phyloP scores from a whole-genome alignment of 2,888 invertebrate species.

The Eupithecia tripunctaria region DNA sequence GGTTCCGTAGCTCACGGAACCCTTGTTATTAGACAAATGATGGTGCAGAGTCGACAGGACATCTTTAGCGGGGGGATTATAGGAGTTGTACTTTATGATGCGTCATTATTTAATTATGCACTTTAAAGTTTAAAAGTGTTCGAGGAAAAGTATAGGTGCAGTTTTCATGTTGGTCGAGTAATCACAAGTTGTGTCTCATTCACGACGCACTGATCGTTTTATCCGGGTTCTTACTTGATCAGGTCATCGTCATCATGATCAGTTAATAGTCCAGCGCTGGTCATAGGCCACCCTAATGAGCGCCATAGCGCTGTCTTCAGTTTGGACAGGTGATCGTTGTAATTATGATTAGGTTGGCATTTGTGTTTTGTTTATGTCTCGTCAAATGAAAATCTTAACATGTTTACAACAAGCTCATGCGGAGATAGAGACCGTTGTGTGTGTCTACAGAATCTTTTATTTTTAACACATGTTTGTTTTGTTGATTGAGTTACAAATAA shows the following conservation, averaged over 20 bases:
- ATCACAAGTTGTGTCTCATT: neutral
- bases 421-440: too few species aligned
- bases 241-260: too few species aligned
- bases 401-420: too few species aligned
- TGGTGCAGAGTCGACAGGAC: conserved; percentile 16
- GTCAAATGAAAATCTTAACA: too few species aligned
- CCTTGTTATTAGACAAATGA: conserved; percentile 28
- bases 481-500: too few species aligned
- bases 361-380: too few species aligned
- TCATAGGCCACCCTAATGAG: too few species aligned
- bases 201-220: neutral
- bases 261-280: too few species aligned
- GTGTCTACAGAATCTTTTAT: too few species aligned
- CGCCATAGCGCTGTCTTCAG: too few species aligned
- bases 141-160: neutral
- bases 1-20: conserved; percentile 6
- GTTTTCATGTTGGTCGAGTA: neutral
- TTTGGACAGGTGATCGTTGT: neutral
- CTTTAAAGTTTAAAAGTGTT: conserved; percentile 6
- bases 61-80: conserved; percentile 8
- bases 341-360: neutral
- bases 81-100: conserved; percentile 12
- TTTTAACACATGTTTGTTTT: too few species aligned
- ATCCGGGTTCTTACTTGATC: too few species aligned
- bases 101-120: conserved; percentile 16